These are phyloP conservation scores for Paracentrotus lividus DNA, from an alignment of 53 echinoderm and acorn worm species.

Conservation along the genomic window DNA sequence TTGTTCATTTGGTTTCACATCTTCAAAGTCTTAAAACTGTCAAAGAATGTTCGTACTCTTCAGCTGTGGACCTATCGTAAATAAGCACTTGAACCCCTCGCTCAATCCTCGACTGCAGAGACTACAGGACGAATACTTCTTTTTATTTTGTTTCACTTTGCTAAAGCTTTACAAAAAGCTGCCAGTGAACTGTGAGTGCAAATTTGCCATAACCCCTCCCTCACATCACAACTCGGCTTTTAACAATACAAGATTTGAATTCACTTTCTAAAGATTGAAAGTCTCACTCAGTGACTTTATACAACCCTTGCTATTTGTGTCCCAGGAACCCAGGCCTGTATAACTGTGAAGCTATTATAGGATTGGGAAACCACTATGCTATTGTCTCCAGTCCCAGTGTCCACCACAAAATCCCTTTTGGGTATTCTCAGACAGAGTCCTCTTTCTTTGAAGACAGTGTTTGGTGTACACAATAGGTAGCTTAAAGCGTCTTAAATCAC, in stretches of 20 bases:
- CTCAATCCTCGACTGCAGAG: background rate
- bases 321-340: background rate
- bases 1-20: background rate
- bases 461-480: conserved; percentile 12
- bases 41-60: background rate
- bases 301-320: background rate
- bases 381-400: background rate
- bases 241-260: background rate
- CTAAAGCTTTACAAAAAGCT: background rate
- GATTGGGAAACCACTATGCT: conserved; percentile 23
- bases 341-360: conserved; percentile 17
- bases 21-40: background rate
- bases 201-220: background rate
- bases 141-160: background rate
- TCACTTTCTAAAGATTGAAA: background rate
- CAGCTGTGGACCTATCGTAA: background rate
- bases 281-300: background rate
- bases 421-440: background rate
- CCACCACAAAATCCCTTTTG: conserved; percentile 39
- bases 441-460: background rate
- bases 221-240: background rate
- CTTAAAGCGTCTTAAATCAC: conserved; percentile 53
- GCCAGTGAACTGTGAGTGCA: no score
- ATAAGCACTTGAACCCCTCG: background rate
- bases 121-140: background rate